These are phyloP conservation scores for Carettochelys insculpta DNA, from an alignment of 2,113 vertebrate species.

Conservation along the genomic window DNA sequence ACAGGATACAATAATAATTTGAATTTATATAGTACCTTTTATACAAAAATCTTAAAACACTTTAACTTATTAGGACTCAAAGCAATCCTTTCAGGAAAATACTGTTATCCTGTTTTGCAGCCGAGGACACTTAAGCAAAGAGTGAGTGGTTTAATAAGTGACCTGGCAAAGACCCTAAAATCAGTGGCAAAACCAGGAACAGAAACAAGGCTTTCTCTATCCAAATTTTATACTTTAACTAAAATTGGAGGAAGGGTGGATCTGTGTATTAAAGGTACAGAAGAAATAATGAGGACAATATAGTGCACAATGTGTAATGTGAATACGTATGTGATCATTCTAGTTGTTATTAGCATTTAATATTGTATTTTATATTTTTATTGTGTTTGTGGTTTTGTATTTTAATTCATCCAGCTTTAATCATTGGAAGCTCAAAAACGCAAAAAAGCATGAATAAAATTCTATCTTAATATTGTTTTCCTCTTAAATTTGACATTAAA, in stretches of 20 bases:
- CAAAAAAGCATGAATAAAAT: not conserved
- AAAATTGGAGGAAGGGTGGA: not conserved
- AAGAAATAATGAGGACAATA: not conserved
- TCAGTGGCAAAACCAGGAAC: not conserved
- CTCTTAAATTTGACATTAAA: not conserved
- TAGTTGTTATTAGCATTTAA: not conserved
- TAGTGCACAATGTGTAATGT: not conserved
- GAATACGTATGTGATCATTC: not conserved
- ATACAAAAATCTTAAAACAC: not conserved
- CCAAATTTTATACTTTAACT: not conserved
- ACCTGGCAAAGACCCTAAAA: conserved; percentile 6
- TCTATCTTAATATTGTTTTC: not conserved
- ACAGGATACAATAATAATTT: not conserved
- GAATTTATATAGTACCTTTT: not conserved
- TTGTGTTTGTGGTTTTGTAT: not conserved
- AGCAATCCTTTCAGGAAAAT: not conserved
- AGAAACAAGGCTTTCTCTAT: not conserved
- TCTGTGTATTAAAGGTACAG: not conserved
- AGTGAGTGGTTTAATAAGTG: not conserved
- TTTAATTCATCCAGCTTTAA: not conserved
- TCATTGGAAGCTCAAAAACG: not conserved
- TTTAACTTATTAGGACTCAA: not conserved
- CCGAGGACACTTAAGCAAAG: not conserved
- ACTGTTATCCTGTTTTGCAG: not conserved
- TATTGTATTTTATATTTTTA: not conserved